These are phyloP conservation scores for Leptura quadrifasciata DNA, from an alignment of 2,888 invertebrate genomes.

Conservation along the genomic window DNA sequence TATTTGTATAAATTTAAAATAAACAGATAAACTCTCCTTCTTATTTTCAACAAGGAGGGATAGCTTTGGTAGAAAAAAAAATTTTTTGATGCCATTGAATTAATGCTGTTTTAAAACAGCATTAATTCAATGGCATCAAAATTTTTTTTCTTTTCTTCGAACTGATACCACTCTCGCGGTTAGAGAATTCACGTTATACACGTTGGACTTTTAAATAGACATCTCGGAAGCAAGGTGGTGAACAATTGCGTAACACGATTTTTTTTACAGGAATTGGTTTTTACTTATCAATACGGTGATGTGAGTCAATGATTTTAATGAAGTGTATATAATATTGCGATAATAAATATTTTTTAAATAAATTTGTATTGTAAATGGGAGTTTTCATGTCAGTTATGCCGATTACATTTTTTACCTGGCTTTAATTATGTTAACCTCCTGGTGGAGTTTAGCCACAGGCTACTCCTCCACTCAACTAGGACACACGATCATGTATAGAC, in stretches of 20 bases:
- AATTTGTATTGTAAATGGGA: no score
- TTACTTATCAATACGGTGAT: not conserved
- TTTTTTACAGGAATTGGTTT: not conserved
- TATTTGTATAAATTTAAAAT: slow-evolving; percentile 7
- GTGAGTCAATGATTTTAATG: no score
- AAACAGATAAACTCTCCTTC: not conserved
- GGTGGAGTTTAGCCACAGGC: no score
- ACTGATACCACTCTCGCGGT: not conserved
- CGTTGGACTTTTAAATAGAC: not conserved
- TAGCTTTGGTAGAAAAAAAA: not conserved
- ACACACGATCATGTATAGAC: no score
- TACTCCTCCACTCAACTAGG: no score
- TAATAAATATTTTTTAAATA: no score
- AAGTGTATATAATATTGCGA: no score
- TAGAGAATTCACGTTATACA: not conserved
- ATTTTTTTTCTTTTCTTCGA: not conserved
- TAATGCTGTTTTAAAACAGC: not conserved
- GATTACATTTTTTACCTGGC: no score
- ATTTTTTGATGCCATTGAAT: no score
- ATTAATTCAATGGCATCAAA: no score
- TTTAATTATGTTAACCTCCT: no score
- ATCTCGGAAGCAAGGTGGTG: not conserved
- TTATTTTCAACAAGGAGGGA: not conserved
- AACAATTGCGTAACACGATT: not conserved
- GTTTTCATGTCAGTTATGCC: no score